phyloP scores from a whole-genome alignment of 1,140 invertebrate genomes.

The Hyles vespertilio region DNA sequence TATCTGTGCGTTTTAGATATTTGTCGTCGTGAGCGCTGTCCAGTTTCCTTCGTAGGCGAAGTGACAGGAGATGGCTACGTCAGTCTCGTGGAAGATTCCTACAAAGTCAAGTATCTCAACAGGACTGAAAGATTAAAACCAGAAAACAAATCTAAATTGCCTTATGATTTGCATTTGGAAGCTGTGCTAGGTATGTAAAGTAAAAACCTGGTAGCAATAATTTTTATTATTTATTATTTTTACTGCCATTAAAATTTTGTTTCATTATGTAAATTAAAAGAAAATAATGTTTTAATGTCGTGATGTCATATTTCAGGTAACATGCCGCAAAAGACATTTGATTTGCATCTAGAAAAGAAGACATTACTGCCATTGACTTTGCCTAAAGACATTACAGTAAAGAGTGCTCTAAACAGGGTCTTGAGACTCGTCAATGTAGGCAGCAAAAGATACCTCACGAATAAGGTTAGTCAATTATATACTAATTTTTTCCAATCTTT shows the following conservation, averaged over 20 bases:
- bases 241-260: neutral
- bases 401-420: slow-evolving; percentile 86
- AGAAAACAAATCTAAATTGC: slow-evolving; percentile 48
- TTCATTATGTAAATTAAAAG: too few species aligned
- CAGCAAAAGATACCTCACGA: slow-evolving; percentile 97
- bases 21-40: slow-evolving; percentile 91
- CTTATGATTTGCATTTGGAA: slow-evolving; percentile 92
- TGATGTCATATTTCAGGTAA: slow-evolving; percentile 67
- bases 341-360: slow-evolving; percentile 55
- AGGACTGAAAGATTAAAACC: slow-evolving; percentile 40
- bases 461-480: slow-evolving; percentile 75
- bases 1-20: slow-evolving; percentile 75
- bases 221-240: neutral
- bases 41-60: slow-evolving; percentile 93
- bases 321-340: slow-evolving; percentile 77
- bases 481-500: too few species aligned
- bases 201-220: too few species aligned
- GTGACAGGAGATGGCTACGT: slow-evolving; percentile 93
- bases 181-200: slow-evolving; percentile 85
- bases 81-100: slow-evolving; percentile 81
- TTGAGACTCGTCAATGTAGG: slow-evolving; percentile 92
- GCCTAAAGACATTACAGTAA: slow-evolving; percentile 75
- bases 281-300: too few species aligned
- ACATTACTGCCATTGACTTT: slow-evolving; percentile 72
- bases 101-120: slow-evolving; percentile 61